Conservation (phyloP, 2,888 invertebrate species). For the Sphaerophoria taeniata region DNA sequence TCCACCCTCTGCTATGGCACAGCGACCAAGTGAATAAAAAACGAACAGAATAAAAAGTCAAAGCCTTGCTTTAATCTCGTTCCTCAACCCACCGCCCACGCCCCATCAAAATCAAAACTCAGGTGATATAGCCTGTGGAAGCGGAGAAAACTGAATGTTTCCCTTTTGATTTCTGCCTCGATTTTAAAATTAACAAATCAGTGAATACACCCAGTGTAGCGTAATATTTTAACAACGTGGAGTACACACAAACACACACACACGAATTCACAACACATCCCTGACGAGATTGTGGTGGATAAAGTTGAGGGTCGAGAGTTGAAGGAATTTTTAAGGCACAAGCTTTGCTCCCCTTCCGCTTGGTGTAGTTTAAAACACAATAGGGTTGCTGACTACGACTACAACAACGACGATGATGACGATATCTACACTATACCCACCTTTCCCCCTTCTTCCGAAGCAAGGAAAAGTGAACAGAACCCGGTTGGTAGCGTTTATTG, state of each 20-base stretch:
- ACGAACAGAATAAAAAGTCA: conserved; percentile 39
- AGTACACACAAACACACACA: conserved; percentile 46
- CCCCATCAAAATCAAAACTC: not conserved
- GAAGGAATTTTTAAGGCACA: conserved; percentile 24
- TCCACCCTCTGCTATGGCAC: too few relatives aligned
- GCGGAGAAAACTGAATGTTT: conserved; percentile 63
- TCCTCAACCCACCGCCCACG: not conserved
- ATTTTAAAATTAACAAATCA: conserved; percentile 75
- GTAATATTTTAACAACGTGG: conserved; percentile 74
- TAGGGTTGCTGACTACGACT: conserved; percentile 47
- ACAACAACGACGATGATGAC: too few relatives aligned
- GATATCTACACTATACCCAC: not conserved
- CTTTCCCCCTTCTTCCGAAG: too few relatives aligned
- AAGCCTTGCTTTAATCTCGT: conserved; percentile 33
- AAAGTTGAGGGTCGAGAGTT: conserved; percentile 5
- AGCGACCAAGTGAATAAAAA: not conserved
- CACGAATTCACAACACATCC: conserved; percentile 1
- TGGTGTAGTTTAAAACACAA: conserved; percentile 51
- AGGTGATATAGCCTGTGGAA: conserved; percentile 21
- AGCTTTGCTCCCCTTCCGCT: conserved; percentile 42
- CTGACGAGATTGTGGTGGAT: conserved; percentile 2
- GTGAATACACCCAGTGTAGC: conserved; percentile 73
- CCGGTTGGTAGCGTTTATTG: conserved; percentile 74
- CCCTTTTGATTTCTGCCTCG: conserved; percentile 73
- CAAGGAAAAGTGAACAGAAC: too few relatives aligned